Conservation (phyloP, 37 sponge, comb jelly and placozoan genomes). For the Chondrosia reniformis region DNA sequence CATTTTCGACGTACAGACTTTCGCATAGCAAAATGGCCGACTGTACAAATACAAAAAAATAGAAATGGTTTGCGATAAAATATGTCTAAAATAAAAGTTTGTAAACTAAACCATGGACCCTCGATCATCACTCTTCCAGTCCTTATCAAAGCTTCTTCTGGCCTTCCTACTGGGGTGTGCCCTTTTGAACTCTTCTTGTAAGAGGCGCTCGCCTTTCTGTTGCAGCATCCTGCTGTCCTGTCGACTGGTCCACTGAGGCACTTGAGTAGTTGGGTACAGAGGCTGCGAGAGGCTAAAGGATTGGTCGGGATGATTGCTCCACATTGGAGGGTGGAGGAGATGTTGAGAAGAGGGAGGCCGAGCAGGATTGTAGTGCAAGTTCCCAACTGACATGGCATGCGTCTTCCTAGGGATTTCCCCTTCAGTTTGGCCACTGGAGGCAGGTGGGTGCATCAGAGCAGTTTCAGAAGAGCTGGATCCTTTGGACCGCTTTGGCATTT, state of each 20-base stretch:
- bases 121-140: background rate
- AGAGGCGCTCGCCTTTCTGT: slow-evolving; percentile 20
- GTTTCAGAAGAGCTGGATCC: slow-evolving; percentile 15
- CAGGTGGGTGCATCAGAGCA: too few species aligned
- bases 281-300: background rate
- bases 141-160: too few species aligned
- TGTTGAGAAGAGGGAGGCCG: background rate
- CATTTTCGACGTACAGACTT: too few species aligned
- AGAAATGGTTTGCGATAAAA: background rate
- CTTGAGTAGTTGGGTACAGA: background rate
- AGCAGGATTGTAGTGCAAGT: background rate
- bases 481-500: background rate
- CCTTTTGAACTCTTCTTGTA: slow-evolving; percentile 33
- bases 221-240: slow-evolving; percentile 10
- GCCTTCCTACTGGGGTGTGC: background rate
- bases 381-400: slow-evolving; percentile 11
- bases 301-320: background rate
- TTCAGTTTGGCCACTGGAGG: too few species aligned
- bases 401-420: too few species aligned
- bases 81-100: background rate
- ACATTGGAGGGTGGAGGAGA: background rate
- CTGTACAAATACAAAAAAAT: background rate
- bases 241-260: background rate
- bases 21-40: too few species aligned
- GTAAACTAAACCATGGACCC: background rate